Evolutionary conservation across 92 coral and sea anemone species (phyloP), one percentile per base, ranked within the genome.

Genomic region (Actinostola sp.): DNA sequence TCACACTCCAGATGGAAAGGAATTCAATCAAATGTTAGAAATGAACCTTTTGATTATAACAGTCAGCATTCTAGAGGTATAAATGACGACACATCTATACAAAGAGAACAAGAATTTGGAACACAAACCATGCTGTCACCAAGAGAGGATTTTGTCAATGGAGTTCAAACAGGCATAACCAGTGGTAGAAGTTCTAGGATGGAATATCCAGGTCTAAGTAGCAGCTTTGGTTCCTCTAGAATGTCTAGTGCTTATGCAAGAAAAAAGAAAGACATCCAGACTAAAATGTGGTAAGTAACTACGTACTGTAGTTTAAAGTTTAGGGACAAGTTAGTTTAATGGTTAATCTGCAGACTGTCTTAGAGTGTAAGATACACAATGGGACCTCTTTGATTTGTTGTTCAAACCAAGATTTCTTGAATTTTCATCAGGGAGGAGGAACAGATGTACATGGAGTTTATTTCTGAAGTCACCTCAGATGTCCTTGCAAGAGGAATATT

Each of bases 381-480:
- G 8, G 14, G 14, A 39, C 8, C 14, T 7, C 45, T 39, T 39
- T 48, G 54, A 48, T 23, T 19, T 52, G 8, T 52, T 19, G 1
- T 29, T 57, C 42, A 36, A 4, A 4, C 11, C 4, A 16, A 21
- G n/a, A n/a, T 34, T 30, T 30, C 10, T 2, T 2, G 14, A n/a
- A n/a, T 32, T 10, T 24, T 36, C 2, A 0, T 8, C 70, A 91
- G 97, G 97, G 83, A 78, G n/a, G 93, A 91, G 55, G 97, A 91
- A 44, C 97, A 91, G 55, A 59, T 70, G 51, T 91, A 91, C 63
- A 75, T 91, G 38, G 78, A 84, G 53, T 91, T 91, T 61, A 81
- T 91, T n/a, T 91, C 97, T 26, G 90, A 91, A 33, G 97, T 91
- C 10, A 91, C 97, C 23, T 79, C 84, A 42, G 97, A 91, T 76